Percentiles rank a stretch among this genome's conserved stretches.
These are phyloP conservation scores for Tetraneura akinire DNA, from an alignment of 1,140 invertebrate species.

Conservation along the genomic window DNA sequence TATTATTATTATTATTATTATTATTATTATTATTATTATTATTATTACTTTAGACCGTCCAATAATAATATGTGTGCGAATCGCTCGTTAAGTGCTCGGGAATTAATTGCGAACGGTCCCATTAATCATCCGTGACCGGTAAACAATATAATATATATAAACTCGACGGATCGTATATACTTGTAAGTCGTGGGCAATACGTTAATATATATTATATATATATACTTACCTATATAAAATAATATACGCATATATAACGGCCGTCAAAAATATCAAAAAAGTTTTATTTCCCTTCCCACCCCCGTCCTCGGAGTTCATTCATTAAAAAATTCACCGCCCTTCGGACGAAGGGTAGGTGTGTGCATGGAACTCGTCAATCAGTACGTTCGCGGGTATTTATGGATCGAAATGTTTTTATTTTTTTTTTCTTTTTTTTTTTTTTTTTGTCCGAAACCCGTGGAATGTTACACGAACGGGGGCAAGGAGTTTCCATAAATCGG, in stretches of 20 bases:
- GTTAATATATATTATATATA: not conserved
- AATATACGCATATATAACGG: not conserved
- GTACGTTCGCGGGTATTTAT: conserved; percentile 28
- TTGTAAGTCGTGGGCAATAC: not conserved
- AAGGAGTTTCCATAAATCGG: not conserved
- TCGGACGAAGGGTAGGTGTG: too few species aligned
- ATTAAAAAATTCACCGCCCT: not conserved
- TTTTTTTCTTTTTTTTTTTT: too few species aligned
- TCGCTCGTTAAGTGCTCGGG: not conserved
- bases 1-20: too few species aligned
- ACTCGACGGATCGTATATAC: too few species aligned
- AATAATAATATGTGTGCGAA: not conserved
- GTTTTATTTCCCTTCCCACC: not conserved
- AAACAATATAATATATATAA: not conserved
- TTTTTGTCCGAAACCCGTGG: not conserved
- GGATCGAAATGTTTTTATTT: conserved; percentile 34
- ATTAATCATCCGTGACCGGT: not conserved
- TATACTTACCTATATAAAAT: too few species aligned
- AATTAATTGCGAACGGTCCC: conserved; percentile 2
- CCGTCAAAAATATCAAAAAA: not conserved
- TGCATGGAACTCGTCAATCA: conserved; percentile 39
- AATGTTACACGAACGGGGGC: not conserved
- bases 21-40: not conserved
- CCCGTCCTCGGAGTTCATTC: too few species aligned
- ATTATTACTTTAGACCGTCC: not conserved